These are phyloP conservation scores for Trigoniulus corallinus DNA, from an alignment of 1,140 invertebrate genomes.

Conservation along the genomic window DNA sequence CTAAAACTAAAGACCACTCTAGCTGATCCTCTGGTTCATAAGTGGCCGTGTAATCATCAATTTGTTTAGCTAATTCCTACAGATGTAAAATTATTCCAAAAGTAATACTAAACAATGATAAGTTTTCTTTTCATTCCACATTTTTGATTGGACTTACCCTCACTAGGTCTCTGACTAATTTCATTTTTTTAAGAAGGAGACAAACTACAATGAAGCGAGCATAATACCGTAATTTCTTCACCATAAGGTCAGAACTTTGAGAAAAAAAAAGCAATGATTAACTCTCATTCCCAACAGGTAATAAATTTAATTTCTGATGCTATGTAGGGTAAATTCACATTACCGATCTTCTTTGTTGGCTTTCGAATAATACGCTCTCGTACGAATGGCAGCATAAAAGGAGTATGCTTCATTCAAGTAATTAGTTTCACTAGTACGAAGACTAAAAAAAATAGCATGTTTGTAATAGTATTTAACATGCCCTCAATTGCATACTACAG, in stretches of 20 bases:
- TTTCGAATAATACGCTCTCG: conserved; percentile 83
- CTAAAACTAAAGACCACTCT: conserved; percentile 86
- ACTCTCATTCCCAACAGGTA: no score
- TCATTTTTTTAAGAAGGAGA: conserved; percentile 84
- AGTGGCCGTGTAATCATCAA: conserved; percentile 78
- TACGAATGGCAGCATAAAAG: conserved; percentile 89
- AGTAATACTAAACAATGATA: conserved; percentile 3
- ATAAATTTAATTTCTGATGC: no score
- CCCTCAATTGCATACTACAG: background rate
- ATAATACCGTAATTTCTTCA: conserved; percentile 93
- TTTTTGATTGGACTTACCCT: conserved; percentile 38
- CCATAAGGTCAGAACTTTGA: conserved; percentile 74
- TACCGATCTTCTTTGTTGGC: conserved; percentile 81
- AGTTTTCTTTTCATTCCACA: no score
- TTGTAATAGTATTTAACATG: background rate
- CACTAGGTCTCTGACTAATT: conserved; percentile 78
- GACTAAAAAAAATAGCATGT: conserved; percentile 33
- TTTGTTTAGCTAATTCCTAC: conserved; percentile 59
- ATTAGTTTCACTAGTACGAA: conserved; percentile 87
- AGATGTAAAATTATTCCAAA: conserved; percentile 1
- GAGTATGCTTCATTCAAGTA: conserved; percentile 91
- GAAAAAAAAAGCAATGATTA: background rate
- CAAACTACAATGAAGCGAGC: conserved; percentile 94
- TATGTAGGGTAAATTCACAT: background rate
- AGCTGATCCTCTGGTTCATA: conserved; percentile 93